phyloP scores from a whole-genome alignment of 2,113 vertebrate species.

The Oryzias celebensis region DNA sequence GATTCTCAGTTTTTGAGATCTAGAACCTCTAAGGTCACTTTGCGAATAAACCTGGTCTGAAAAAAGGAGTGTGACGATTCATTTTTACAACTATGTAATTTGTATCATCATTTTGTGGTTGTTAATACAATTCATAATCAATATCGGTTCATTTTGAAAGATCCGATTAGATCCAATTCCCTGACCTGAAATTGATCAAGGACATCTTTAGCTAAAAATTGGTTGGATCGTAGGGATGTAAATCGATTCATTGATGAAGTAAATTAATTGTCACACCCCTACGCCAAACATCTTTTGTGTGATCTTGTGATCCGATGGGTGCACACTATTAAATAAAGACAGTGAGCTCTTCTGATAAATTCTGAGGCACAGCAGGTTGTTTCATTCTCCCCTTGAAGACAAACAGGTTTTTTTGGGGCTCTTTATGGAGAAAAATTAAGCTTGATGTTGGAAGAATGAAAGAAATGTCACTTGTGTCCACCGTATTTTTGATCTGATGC shows the following conservation, averaged over 20 bases:
- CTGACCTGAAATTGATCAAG: no score
- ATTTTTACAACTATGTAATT: no score
- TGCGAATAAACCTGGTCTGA: conserved; percentile 17
- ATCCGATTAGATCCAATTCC: no score
- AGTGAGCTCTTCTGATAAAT: conserved; percentile 19
- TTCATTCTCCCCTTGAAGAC: background rate
- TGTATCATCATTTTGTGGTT: no score
- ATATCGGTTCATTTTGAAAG: no score
- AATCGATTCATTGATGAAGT: no score
- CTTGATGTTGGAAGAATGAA: conserved; percentile 19
- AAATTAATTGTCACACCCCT: no score
- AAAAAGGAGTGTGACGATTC: conserved; percentile 3
- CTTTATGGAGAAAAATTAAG: background rate
- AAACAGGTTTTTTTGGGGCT: background rate
- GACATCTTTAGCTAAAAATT: no score
- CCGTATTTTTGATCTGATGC: conserved; percentile 1
- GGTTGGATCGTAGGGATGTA: no score
- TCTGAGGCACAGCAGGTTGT: conserved; percentile 2
- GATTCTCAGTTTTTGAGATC: conserved; percentile 45
- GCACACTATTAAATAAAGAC: conserved; percentile 2
- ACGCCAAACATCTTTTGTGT: conserved; percentile 21
- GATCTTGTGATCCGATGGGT: conserved; percentile 20
- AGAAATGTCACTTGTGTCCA: conserved; percentile 18
- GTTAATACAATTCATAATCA: no score
- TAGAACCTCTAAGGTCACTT: conserved; percentile 37